A percentile compares a stretch with the other conserved stretches of the same genome.
Evolutionary conservation across 2,797 vertebrate genomes (phyloP).

Genomic region (Poecilia gillii): DNA sequence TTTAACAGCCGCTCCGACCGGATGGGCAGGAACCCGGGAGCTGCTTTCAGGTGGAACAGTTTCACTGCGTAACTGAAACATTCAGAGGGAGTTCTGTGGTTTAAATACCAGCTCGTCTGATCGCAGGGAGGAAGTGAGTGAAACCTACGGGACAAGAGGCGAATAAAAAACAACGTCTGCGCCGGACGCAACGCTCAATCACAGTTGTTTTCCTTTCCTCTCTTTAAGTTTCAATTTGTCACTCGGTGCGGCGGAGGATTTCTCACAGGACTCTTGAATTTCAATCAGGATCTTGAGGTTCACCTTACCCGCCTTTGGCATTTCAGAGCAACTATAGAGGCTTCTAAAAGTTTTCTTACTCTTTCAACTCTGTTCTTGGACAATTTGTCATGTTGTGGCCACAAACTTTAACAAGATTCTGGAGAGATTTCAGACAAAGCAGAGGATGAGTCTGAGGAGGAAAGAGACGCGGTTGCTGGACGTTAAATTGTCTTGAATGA

Average conservation of each 20-base stretch:
- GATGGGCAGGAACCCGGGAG: constrained; percentile 19
- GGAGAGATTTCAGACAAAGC: neutral
- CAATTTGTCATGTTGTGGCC: neutral
- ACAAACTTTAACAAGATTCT: neutral
- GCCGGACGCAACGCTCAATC: constrained; percentile 30
- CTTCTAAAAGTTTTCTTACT: neutral
- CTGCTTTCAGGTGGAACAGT: constrained; percentile 15
- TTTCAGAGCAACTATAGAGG: neutral
- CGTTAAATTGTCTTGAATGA: too few species aligned
- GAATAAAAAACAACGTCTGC: constrained; percentile 12
- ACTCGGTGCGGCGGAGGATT: constrained; percentile 16
- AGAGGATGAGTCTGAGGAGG: neutral
- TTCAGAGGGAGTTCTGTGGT: neutral
- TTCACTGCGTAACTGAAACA: neutral
- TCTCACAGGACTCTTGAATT: constrained; percentile 35
- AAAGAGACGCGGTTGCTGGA: neutral
- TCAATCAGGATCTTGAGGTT: constrained; percentile 10
- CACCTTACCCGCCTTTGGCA: neutral
- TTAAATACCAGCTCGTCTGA: neutral
- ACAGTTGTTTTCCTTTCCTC: constrained; percentile 33
- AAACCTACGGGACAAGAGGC: neutral
- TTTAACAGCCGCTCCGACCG: constrained; percentile 37
- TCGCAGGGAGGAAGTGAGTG: neutral
- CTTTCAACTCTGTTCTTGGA: neutral
- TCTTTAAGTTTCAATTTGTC: constrained; percentile 39